A percentile compares a stretch with the other conserved stretches of the same genome.
phyloP scores from a whole-genome alignment of 92 coral and sea anemone genomes.

The Bergia sp. region DNA sequence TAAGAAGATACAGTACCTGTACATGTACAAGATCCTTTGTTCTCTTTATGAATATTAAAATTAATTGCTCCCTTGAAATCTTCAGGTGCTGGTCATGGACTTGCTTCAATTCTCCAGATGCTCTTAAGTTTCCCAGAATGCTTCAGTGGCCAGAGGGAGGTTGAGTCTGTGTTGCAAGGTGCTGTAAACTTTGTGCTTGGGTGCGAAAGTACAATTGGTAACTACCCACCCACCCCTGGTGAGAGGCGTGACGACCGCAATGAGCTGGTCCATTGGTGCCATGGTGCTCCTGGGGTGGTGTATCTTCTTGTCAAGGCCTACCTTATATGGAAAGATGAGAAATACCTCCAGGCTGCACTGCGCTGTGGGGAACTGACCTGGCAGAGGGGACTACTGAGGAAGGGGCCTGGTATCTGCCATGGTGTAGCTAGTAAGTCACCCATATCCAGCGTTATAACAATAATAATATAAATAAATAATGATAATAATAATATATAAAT shows the following conservation, averaged over 20 bases:
- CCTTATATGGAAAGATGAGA: conserved; percentile 85
- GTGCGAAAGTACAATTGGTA: conserved; percentile 73
- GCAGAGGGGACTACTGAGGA: conserved; percentile 82
- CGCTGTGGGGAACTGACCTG: conserved; percentile 90
- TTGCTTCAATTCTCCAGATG: conserved; percentile 83
- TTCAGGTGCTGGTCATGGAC: conserved; percentile 95
- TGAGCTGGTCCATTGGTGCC: conserved; percentile 96
- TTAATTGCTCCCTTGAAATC: neutral
- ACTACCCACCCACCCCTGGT: conserved; percentile 83
- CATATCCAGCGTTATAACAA: neutral
- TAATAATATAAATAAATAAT: too few relatives aligned
- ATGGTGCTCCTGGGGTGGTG: conserved; percentile 97
- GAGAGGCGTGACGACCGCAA: conserved; percentile 53
- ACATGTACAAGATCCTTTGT: too few relatives aligned
- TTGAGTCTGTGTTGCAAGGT: conserved; percentile 66
- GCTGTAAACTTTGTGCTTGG: conserved; percentile 73
- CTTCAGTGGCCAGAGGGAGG: conserved; percentile 64
- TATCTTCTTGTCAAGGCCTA: conserved; percentile 90
- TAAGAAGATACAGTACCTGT: too few relatives aligned
- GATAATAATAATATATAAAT: too few relatives aligned
- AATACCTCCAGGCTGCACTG: conserved; percentile 84
- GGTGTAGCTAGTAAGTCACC: conserved; percentile 86
- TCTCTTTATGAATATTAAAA: too few relatives aligned
- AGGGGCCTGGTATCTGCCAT: conserved; percentile 98
- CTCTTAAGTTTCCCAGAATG: conserved; percentile 80